phyloP scores from a whole-genome alignment of 2,888 invertebrate genomes.

The Caenorhabditis doughertyi region DNA sequence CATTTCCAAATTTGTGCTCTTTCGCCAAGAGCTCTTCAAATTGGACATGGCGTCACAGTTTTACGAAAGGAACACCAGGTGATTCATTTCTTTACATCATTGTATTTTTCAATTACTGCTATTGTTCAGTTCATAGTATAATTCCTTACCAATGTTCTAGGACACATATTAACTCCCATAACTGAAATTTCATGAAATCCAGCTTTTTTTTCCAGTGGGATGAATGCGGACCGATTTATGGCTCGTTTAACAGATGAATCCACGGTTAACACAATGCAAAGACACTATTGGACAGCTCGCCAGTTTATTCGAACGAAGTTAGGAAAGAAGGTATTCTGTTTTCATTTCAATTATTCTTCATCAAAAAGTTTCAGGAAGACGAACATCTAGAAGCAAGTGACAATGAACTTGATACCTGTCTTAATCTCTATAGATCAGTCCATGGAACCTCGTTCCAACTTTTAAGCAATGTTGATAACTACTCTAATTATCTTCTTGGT shows the following conservation, averaged over 20 bases:
- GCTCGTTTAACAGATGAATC: slow-evolving; percentile 74
- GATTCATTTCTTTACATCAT: background rate
- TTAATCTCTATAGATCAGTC: slow-evolving; percentile 86
- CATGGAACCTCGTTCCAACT: slow-evolving; percentile 84
- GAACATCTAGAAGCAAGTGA: slow-evolving; percentile 97
- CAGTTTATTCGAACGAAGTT: slow-evolving; percentile 86
- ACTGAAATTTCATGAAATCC: too few relatives aligned
- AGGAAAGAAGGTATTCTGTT: slow-evolving; percentile 72
- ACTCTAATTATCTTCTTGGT: slow-evolving; percentile 92
- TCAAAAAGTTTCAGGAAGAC: slow-evolving; percentile 87
- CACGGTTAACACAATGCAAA: slow-evolving; percentile 87
- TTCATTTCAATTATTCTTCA: background rate
- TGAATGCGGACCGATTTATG: slow-evolving; percentile 80
- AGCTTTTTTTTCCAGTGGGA: slow-evolving; percentile 77
- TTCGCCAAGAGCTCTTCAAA: slow-evolving; percentile 27
- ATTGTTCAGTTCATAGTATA: too few relatives aligned
- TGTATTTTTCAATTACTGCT: too few relatives aligned
- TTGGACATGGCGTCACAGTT: slow-evolving; percentile 68
- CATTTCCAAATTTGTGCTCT: slow-evolving; percentile 39
- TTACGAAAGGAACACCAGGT: slow-evolving; percentile 72
- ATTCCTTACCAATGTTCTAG: too few relatives aligned
- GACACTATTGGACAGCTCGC: slow-evolving; percentile 98
- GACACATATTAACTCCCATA: too few relatives aligned
- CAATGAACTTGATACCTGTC: slow-evolving; percentile 95
- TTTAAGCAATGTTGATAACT: slow-evolving; percentile 84